Evolutionary conservation across 2,797 vertebrate genomes (phyloP), one percentile per base, ranked within the genome.

Genomic region (Melanotaenia trifasciata): DNA sequence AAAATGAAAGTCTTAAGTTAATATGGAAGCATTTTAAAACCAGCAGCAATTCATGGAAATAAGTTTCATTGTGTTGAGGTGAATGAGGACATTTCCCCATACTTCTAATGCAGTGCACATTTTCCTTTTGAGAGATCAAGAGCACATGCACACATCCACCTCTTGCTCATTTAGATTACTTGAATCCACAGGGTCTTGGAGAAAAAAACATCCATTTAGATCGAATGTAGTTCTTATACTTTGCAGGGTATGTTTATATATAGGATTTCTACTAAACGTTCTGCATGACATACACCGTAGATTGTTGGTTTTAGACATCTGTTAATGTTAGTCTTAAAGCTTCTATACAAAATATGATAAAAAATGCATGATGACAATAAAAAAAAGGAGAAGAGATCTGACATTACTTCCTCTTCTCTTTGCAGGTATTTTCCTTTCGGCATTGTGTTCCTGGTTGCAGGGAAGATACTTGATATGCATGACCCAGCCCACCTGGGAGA

Each of bases 401-500:
- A 18, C 12, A 12, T 35, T 30, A 1, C 40, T 16, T 18, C 16
- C 18, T 47, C 59, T 53, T 30, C 50, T 61, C 64, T 36, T 1
- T 80, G 13, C 89, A 97, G 96, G 96, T 97, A 97, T 79, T 97
- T 97, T 74, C 96, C 96, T 11, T 96, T 97, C 0, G 96, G 96
- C 18, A 97, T 97, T 0, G 93, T 97, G 30, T 97, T 97, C 85
- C 93, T 97, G 54, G 96, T 97, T 6, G 96, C 96, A 14, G 96
- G 96, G 1, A 97, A 97, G 92, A 96, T 97, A 80, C 78, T 97
- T 88, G 96, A 97, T 78, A 97, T 97, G 96, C 95, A 96, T 9
- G 95, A 97, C 22, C 96, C 96, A 0, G 89, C 89, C 0, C 90
- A 95, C 30, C 93, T 94, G 26, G 96, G 96, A 0, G 95, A 96